Evolutionary conservation across 2,113 vertebrate genomes (phyloP).

Genomic region (Lutjanus erythropterus): DNA sequence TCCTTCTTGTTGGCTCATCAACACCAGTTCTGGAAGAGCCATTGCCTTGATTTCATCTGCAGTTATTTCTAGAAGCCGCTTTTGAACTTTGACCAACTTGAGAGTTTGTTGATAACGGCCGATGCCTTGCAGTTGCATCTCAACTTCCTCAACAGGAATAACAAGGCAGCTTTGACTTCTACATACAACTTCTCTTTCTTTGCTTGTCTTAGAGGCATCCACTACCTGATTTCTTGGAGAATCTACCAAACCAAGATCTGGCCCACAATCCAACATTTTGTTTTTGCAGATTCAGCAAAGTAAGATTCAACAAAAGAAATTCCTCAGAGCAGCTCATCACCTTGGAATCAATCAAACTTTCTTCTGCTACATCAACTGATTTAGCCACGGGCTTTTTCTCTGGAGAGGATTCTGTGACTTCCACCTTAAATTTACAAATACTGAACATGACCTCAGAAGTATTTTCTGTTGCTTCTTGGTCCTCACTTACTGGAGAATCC

Average conservation of each 20-base stretch:
- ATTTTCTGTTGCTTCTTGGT: neutral
- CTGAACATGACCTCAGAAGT: neutral
- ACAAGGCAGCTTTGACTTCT: neutral
- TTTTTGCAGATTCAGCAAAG: constrained; percentile 31
- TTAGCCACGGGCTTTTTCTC: neutral
- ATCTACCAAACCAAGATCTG: neutral
- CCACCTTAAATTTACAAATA: neutral
- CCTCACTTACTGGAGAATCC: neutral
- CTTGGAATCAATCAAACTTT: neutral
- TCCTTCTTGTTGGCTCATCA: constrained; percentile 1
- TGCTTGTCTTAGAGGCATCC: neutral
- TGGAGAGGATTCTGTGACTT: neutral
- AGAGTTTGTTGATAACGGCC: fast-evolving
- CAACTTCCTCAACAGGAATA: neutral
- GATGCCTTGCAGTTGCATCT: neutral
- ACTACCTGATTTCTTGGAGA: neutral
- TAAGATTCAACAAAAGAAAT: constrained; percentile 37
- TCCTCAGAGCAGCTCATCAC: neutral
- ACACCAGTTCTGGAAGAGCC: constrained; percentile 4
- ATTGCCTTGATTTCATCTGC: constrained; percentile 30
- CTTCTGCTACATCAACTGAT: neutral
- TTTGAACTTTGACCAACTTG: constrained; percentile 14
- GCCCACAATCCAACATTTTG: neutral
- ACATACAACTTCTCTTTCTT: neutral
- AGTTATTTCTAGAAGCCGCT: constrained; percentile 2